These are phyloP conservation scores for Saiga tatarica DNA, from an alignment of 2,113 vertebrate genomes.

Conservation along the genomic window DNA sequence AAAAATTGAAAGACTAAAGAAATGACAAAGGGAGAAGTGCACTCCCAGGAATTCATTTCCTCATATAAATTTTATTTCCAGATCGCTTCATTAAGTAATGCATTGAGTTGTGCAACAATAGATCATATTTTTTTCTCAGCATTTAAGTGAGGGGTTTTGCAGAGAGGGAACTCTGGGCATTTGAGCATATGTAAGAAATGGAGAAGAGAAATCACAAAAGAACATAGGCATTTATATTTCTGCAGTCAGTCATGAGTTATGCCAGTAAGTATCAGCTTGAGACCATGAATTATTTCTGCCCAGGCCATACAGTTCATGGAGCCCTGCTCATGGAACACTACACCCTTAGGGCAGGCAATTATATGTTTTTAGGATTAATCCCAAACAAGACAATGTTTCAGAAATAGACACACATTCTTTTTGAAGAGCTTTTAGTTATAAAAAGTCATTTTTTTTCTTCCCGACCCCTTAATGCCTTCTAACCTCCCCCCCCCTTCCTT, in stretches of 20 bases:
- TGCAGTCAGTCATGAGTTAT: slow-evolving; percentile 72
- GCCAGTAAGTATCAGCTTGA: slow-evolving; percentile 58
- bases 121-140: slow-evolving; percentile 56
- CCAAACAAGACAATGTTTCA: slow-evolving; percentile 58
- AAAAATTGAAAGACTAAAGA: slow-evolving; percentile 63
- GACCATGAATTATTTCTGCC: slow-evolving; percentile 73
- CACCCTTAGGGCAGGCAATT: slow-evolving; percentile 54
- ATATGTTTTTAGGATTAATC: slow-evolving; percentile 68
- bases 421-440: slow-evolving; percentile 72
- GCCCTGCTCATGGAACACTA: slow-evolving; percentile 58
- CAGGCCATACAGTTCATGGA: slow-evolving; percentile 57
- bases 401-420: slow-evolving; percentile 61
- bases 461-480: neutral
- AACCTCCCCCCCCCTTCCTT: neutral
- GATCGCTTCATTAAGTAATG: slow-evolving; percentile 56
- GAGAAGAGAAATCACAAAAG: slow-evolving; percentile 63
- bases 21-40: slow-evolving; percentile 66
- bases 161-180: slow-evolving; percentile 64
- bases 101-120: slow-evolving; percentile 49
- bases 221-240: slow-evolving; percentile 46
- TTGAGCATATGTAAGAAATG: slow-evolving; percentile 43
- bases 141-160: slow-evolving; percentile 63
- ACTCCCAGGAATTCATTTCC: slow-evolving; percentile 70
- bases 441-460: slow-evolving; percentile 57
- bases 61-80: slow-evolving; percentile 75